A percentile compares a stretch with the other conserved stretches of the same genome.
Conservation (phyloP, 1,140 invertebrate species). For the Nomia melanderi region DNA sequence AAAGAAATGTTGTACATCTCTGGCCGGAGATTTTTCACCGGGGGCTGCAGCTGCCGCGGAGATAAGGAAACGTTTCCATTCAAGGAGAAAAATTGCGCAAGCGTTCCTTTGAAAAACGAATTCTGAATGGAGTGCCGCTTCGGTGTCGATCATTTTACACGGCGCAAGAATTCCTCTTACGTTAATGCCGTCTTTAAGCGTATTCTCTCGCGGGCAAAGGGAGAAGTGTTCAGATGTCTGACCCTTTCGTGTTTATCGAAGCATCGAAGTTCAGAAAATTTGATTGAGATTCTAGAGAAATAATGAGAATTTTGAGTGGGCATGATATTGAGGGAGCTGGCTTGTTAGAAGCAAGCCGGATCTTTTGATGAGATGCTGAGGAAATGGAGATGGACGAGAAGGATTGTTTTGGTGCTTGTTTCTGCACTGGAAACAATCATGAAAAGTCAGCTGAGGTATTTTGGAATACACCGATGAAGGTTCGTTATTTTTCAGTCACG, state of each 20-base stretch:
- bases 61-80: slow-evolving; percentile 35
- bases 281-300: background rate
- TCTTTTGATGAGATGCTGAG: too few species aligned
- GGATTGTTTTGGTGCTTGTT: too few species aligned
- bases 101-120: slow-evolving; percentile 21
- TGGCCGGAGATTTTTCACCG: slow-evolving; percentile 5
- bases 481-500: too few species aligned
- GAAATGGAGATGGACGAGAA: too few species aligned
- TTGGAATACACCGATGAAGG: too few species aligned
- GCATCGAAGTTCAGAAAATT: background rate
- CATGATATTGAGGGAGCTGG: background rate
- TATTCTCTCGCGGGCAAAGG: background rate
- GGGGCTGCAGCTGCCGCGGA: background rate
- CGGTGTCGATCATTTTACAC: background rate
- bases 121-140: slow-evolving; percentile 11
- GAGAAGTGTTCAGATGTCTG: too few species aligned
- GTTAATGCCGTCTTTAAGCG: background rate
- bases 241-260: slow-evolving; percentile 20
- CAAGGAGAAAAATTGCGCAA: slow-evolving; percentile 23
- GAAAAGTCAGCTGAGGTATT: too few species aligned
- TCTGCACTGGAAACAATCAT: too few species aligned
- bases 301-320: slow-evolving; percentile 3
- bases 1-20: slow-evolving; percentile 31
- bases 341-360: too few species aligned
- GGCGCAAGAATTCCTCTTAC: slow-evolving; percentile 6